Evolutionary conservation across 2,888 invertebrate genomes (phyloP).

Genomic region (Lasiommata megera): DNA sequence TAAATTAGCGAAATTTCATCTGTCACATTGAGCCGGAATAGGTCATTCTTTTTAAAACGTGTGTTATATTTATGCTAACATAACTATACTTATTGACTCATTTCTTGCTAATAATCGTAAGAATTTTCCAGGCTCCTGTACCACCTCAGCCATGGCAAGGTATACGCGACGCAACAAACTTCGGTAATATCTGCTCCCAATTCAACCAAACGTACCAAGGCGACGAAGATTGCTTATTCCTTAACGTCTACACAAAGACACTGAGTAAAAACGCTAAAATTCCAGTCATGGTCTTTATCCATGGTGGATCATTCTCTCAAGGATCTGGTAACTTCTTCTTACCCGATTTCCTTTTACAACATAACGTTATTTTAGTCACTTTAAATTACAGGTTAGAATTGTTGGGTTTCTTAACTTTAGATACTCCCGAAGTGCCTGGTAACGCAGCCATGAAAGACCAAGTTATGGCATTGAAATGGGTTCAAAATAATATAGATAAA

Average conservation of each 20-base stretch:
- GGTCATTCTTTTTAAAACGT: too few relatives aligned
- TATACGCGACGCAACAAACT: conserved; percentile 52
- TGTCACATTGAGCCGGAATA: too few relatives aligned
- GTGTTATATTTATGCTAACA: too few relatives aligned
- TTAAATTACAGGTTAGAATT: conserved; percentile 61
- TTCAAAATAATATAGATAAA: conserved; percentile 51
- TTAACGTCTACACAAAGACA: conserved; percentile 58
- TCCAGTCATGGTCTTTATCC: conserved; percentile 70
- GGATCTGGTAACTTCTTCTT: conserved; percentile 59
- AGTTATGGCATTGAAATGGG: conserved; percentile 56
- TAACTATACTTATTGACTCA: too few relatives aligned
- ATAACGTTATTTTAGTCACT: conserved; percentile 65
- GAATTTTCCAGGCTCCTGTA: conserved; percentile 51
- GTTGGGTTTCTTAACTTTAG: conserved; percentile 50
- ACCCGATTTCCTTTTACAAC: conserved; percentile 58
- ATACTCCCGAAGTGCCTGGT: conserved; percentile 56
- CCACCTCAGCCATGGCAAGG: conserved; percentile 54
- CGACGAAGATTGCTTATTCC: conserved; percentile 57
- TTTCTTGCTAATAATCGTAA: too few relatives aligned
- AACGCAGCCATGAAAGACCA: conserved; percentile 68
- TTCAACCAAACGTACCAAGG: conserved; percentile 46
- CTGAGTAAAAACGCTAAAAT: conserved; percentile 38
- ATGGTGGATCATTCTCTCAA: conserved; percentile 60
- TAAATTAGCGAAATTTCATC: too few relatives aligned
- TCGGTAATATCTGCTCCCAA: conserved; percentile 60